A percentile compares a stretch with the other conserved stretches of the same genome.
These are phyloP conservation scores for Apamea crenata DNA, from an alignment of 2,888 invertebrate genomes.

Conservation along the genomic window DNA sequence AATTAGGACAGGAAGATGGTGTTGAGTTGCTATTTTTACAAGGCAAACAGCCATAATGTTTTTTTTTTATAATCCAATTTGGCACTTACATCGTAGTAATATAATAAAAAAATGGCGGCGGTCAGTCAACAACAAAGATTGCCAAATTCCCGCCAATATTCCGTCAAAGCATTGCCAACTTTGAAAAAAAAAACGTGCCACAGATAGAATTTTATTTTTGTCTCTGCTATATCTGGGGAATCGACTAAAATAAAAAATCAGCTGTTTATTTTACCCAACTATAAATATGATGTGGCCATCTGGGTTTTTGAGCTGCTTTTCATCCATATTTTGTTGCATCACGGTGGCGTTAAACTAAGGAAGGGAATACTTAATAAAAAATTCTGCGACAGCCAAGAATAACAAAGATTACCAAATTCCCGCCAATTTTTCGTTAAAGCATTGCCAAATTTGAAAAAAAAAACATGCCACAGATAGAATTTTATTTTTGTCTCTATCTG, in stretches of 20 bases:
- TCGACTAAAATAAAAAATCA: constrained; percentile 30
- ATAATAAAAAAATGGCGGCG: constrained; percentile 17
- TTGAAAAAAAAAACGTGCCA: constrained; percentile 44
- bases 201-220: constrained; percentile 59
- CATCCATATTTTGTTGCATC: too few relatives aligned
- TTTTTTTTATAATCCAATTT: constrained; percentile 43
- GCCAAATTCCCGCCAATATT: constrained; percentile 65
- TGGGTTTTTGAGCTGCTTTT: too few relatives aligned
- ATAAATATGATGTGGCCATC: background rate
- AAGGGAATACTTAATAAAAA: constrained; percentile 10
- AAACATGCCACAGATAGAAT: constrained; percentile 34
- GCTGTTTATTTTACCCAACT: constrained; percentile 21
- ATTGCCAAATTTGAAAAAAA: constrained; percentile 59
- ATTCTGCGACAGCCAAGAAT: constrained; percentile 6
- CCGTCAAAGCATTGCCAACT: constrained; percentile 56
- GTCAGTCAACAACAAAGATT: constrained; percentile 32
- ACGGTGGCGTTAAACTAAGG: too few relatives aligned
- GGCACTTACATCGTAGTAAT: constrained; percentile 37
- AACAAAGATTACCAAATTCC: constrained; percentile 60
- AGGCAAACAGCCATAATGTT: background rate
- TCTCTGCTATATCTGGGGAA: constrained; percentile 32
- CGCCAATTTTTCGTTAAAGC: constrained; percentile 49
- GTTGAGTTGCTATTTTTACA: constrained; percentile 3
- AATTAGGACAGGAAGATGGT: background rate
- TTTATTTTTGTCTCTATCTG: constrained; percentile 55